These are phyloP conservation scores for Ditula angustiorana DNA, from an alignment of 2,888 invertebrate genomes.

Conservation along the genomic window DNA sequence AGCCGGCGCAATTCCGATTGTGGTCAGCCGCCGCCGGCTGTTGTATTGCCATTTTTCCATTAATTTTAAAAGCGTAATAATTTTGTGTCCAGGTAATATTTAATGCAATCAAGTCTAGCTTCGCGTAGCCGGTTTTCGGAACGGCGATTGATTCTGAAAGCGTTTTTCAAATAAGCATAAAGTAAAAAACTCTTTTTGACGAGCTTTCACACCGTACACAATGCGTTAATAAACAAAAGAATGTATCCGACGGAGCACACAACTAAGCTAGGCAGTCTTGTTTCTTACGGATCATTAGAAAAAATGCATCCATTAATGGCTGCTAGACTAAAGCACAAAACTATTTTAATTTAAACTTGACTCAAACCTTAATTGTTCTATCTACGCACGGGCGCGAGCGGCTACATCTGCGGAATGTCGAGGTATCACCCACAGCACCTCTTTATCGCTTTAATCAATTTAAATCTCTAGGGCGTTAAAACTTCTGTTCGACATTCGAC, in stretches of 20 bases:
- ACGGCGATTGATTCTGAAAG: not conserved
- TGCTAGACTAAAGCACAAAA: too few relatives aligned
- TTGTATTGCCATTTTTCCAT: conserved; percentile 26
- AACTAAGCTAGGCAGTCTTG: too few relatives aligned
- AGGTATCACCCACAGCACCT: not conserved
- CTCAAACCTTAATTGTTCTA: not conserved
- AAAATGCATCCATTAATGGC: not conserved
- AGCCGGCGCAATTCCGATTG: conserved; percentile 9
- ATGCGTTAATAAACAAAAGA: too few relatives aligned
- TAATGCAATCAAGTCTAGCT: not conserved
- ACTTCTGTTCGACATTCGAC: not conserved
- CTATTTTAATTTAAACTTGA: too few relatives aligned
- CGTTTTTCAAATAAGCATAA: too few relatives aligned
- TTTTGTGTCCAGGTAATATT: not conserved
- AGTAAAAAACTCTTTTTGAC: too few relatives aligned
- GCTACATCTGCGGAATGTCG: not conserved
- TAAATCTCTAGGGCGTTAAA: not conserved
- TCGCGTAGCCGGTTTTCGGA: not conserved
- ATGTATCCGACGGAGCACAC: too few relatives aligned
- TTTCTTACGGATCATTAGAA: too few relatives aligned
- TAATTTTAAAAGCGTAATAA: conserved; percentile 23
- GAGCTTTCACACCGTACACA: too few relatives aligned
- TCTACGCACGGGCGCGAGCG: not conserved
- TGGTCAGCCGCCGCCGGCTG: conserved; percentile 18
- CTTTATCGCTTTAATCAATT: conserved; percentile 4